phyloP scores from a whole-genome alignment of 1,140 invertebrate genomes.

The Brachionus plicatilis region DNA sequence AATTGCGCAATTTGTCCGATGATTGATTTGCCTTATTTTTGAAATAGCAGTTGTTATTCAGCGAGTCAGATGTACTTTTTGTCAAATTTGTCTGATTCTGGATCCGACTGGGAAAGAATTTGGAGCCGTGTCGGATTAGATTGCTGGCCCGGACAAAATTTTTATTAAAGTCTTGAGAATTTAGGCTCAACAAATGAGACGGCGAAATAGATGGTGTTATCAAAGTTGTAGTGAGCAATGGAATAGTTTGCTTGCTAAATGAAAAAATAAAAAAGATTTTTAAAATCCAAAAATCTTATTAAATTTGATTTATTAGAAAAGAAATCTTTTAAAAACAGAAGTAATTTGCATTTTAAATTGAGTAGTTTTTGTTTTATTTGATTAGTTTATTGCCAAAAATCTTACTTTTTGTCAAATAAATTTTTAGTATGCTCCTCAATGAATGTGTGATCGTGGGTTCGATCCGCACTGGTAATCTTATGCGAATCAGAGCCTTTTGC shows the following conservation, averaged over 20 bases:
- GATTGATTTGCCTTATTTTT: background rate
- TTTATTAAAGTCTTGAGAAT: background rate
- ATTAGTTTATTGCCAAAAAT: background rate
- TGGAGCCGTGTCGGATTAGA: background rate
- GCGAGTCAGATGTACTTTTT: background rate
- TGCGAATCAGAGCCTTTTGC: background rate
- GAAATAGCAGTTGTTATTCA: background rate
- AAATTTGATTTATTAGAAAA: background rate
- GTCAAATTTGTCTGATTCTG: background rate
- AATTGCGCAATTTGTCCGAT: background rate
- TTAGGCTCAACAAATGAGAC: background rate
- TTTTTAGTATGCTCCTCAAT: background rate
- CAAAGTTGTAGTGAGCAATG: background rate
- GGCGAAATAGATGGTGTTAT: background rate
- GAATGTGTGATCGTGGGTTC: background rate
- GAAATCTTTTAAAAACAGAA: constrained; percentile 12
- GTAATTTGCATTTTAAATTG: constrained; percentile 2
- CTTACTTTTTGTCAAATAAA: background rate
- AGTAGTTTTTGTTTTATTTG: constrained; percentile 1
- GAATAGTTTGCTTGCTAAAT: constrained; percentile 7
- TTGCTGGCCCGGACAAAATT: background rate
- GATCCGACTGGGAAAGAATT: background rate
- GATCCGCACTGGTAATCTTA: background rate
- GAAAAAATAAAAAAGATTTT: background rate
- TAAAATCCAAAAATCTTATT: background rate